These are phyloP conservation scores for Acipenser transmontanus DNA, from an alignment of 2,797 vertebrate species.

Conservation along the genomic window DNA sequence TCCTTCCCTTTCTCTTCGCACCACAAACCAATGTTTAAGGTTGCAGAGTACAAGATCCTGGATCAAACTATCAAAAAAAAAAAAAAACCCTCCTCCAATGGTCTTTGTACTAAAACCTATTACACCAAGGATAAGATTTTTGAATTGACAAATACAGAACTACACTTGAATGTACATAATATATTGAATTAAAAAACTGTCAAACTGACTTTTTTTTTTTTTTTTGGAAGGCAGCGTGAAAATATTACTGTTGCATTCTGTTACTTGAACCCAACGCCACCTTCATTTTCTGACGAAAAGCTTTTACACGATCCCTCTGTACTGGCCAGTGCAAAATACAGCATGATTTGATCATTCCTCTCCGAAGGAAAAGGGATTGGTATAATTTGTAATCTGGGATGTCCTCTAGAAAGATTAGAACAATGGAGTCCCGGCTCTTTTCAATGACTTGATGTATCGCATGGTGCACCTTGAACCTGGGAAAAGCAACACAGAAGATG, in stretches of 20 bases:
- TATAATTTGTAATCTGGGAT: conserved; percentile 84
- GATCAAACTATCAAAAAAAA: too few relatives aligned
- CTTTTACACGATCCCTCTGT: conserved; percentile 69
- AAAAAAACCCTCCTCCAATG: too few relatives aligned
- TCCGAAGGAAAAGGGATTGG: conserved; percentile 71
- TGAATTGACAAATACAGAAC: too few relatives aligned
- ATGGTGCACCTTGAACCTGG: conserved; percentile 83
- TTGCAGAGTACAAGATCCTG: too few relatives aligned
- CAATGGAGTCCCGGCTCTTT: conserved; percentile 81
- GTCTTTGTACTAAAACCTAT: too few relatives aligned
- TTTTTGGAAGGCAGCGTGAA: conserved; percentile 30
- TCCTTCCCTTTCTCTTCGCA: too few relatives aligned
- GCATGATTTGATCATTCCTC: conserved; percentile 78
- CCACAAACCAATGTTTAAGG: too few relatives aligned
- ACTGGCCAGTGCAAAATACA: conserved; percentile 85
- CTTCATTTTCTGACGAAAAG: conserved; percentile 78
- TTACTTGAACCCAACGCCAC: conserved; percentile 79
- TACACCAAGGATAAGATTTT: too few relatives aligned
- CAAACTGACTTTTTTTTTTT: not conserved
- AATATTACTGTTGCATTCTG: conserved; percentile 31
- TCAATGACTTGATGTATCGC: conserved; percentile 85
- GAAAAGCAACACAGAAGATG: not conserved
- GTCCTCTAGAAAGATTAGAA: conserved; percentile 83
- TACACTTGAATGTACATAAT: too few relatives aligned
- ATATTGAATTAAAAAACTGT: too few relatives aligned